phyloP scores from a whole-genome alignment of 2,797 vertebrate species.

The Pseudochaenichthys georgianus region DNA sequence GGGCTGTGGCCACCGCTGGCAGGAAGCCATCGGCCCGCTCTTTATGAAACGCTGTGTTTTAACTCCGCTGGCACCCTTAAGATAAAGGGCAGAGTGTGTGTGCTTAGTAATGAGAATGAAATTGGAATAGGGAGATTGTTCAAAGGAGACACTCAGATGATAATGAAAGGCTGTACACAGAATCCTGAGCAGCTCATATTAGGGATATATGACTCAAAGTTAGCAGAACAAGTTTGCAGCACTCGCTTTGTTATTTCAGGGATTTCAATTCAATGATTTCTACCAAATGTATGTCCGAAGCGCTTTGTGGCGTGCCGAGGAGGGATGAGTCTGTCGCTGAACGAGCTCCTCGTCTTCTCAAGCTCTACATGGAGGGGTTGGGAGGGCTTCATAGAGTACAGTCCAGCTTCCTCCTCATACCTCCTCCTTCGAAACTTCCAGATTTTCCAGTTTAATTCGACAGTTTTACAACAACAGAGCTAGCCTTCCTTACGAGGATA shows the following conservation, averaged over 20 bases:
- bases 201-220: background rate
- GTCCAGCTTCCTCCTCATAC: too few relatives aligned
- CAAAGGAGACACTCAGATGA: constrained; percentile 58
- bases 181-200: constrained; percentile 21
- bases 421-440: too few relatives aligned
- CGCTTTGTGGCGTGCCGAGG: too few relatives aligned
- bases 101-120: constrained; percentile 67
- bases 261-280: constrained; percentile 23
- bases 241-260: background rate
- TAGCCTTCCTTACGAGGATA: too few relatives aligned
- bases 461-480: too few relatives aligned
- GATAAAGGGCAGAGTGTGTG: constrained; percentile 72
- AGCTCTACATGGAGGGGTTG: too few relatives aligned
- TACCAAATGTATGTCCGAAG: background rate
- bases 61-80: constrained; percentile 64
- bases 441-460: too few relatives aligned
- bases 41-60: constrained; percentile 70
- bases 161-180: constrained; percentile 53
- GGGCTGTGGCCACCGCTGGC: constrained; percentile 66
- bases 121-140: constrained; percentile 69
- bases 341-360: too few relatives aligned
- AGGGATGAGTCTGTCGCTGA: too few relatives aligned
- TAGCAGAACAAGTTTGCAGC: background rate
- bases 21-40: constrained; percentile 61
- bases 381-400: too few relatives aligned